A percentile compares a stretch with the other conserved stretches of the same genome.
Conservation (phyloP, 2,797 vertebrate species). For the Geotrypetes seraphini region DNA sequence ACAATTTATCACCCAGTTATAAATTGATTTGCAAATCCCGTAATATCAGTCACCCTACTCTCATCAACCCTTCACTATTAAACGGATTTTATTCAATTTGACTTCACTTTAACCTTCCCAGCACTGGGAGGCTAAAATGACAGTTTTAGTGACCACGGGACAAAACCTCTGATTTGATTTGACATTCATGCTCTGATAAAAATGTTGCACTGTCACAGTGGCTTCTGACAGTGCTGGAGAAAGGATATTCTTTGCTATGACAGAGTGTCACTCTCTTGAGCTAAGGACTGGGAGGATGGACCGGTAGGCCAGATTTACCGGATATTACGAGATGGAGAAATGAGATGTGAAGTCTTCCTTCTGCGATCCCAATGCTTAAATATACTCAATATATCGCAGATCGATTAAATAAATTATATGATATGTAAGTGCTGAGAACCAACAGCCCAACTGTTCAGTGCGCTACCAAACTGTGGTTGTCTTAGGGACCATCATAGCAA, state of each 20-base stretch:
- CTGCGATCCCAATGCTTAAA: too few species aligned
- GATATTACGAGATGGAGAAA: too few species aligned
- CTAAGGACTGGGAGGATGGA: too few species aligned
- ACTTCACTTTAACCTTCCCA: neutral
- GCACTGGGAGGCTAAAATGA: slow-evolving; percentile 5
- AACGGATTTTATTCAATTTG: slow-evolving; percentile 18
- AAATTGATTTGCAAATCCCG: slow-evolving; percentile 26
- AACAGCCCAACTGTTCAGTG: too few species aligned
- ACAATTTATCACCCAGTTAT: slow-evolving; percentile 3
- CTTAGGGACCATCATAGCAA: too few species aligned
- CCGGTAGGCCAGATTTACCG: too few species aligned
- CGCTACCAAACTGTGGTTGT: too few species aligned
- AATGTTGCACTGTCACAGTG: neutral
- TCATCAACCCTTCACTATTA: slow-evolving; percentile 29
- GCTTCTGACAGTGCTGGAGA: slow-evolving; percentile 11
- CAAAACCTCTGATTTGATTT: slow-evolving; percentile 28
- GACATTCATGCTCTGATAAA: slow-evolving; percentile 12
- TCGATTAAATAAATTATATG: too few species aligned
- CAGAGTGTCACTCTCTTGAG: too few species aligned
- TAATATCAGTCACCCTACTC: slow-evolving; percentile 31
- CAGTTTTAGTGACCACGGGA: slow-evolving; percentile 18
- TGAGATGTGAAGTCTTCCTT: too few species aligned
- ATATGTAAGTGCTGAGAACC: too few species aligned
- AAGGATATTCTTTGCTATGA: slow-evolving; percentile 9
- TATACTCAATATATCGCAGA: too few species aligned